Evolutionary conservation across 2,797 vertebrate species (phyloP).

Genomic region (Eurystomus glaucurus): DNA sequence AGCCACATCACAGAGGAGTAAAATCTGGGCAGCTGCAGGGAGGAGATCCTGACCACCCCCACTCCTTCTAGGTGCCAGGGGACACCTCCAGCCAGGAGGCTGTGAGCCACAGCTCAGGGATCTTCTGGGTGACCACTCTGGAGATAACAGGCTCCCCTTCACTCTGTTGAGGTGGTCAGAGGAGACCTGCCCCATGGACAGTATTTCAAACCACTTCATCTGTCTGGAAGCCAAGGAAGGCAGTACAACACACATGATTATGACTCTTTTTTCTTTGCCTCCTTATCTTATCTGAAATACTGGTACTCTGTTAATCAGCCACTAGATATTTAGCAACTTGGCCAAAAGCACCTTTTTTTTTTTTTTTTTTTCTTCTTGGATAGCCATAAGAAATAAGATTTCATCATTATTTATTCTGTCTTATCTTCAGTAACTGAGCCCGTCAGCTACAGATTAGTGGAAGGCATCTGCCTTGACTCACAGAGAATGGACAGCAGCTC

Average conservation of each 20-base stretch:
- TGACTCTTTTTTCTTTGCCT: neutral
- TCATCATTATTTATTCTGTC: slow-evolving; percentile 59
- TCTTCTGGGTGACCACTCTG: neutral
- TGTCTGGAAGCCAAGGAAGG: neutral
- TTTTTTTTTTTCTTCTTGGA: neutral
- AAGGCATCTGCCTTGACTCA: neutral
- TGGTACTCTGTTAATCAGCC: slow-evolving; percentile 45
- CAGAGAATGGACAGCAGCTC: neutral
- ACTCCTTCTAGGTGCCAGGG: neutral
- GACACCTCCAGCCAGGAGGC: neutral
- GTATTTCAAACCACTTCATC: neutral
- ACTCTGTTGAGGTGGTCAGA: neutral
- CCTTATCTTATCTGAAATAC: slow-evolving; percentile 39
- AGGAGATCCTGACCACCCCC: neutral
- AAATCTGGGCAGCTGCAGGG: neutral
- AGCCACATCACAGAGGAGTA: accelerated
- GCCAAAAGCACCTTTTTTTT: neutral
- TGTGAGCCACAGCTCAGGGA: neutral
- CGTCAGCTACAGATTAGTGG: neutral
- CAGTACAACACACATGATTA: neutral
- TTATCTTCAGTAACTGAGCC: slow-evolving; percentile 30
- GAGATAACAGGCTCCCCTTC: neutral
- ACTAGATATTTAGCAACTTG: slow-evolving; percentile 64
- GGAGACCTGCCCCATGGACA: neutral
- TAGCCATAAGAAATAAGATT: slow-evolving; percentile 11